Conservation (phyloP, 2,113 vertebrate species). For the Lethenteron camtschaticum region DNA sequence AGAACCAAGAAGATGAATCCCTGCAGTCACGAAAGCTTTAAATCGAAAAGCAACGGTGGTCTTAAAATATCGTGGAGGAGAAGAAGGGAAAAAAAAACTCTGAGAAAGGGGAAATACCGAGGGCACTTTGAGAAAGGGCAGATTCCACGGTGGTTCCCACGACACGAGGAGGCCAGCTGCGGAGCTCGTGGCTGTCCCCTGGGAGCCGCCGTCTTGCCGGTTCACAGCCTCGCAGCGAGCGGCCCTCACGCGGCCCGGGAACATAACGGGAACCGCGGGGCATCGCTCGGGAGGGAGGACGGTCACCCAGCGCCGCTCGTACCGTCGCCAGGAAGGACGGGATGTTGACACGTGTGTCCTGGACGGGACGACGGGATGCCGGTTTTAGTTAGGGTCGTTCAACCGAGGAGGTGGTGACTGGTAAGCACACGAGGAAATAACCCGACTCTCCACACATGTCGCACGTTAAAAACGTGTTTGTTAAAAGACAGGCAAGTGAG, state of each 20-base stretch:
- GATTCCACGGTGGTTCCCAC: slow-evolving; percentile 94
- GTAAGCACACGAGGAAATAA: too few relatives aligned
- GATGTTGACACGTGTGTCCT: slow-evolving; percentile 74
- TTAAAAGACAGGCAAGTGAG: too few relatives aligned
- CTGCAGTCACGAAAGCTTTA: too few relatives aligned
- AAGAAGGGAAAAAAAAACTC: too few relatives aligned
- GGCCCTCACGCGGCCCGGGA: slow-evolving; percentile 69
- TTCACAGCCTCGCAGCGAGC: slow-evolving; percentile 60
- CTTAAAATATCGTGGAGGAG: too few relatives aligned
- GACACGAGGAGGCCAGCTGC: slow-evolving; percentile 65
- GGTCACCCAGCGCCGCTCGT: slow-evolving; percentile 40
- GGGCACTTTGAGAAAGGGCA: slow-evolving; percentile 63
- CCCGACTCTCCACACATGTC: too few relatives aligned
- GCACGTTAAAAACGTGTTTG: too few relatives aligned
- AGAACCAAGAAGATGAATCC: too few relatives aligned
- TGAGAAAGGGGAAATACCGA: too few relatives aligned
- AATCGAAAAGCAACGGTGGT: too few relatives aligned
- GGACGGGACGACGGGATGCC: background rate
- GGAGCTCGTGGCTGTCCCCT: slow-evolving; percentile 16
- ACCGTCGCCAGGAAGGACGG: slow-evolving; percentile 43
- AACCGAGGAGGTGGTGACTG: too few relatives aligned
- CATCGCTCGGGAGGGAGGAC: slow-evolving; percentile 34
- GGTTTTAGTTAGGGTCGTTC: too few relatives aligned
- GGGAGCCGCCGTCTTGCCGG: slow-evolving; percentile 19
- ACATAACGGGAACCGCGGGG: slow-evolving; percentile 28